Evolutionary conservation across 2,888 invertebrate genomes (phyloP), one percentile per base, ranked within the genome.

Genomic region (Lasius fuliginosus): DNA sequence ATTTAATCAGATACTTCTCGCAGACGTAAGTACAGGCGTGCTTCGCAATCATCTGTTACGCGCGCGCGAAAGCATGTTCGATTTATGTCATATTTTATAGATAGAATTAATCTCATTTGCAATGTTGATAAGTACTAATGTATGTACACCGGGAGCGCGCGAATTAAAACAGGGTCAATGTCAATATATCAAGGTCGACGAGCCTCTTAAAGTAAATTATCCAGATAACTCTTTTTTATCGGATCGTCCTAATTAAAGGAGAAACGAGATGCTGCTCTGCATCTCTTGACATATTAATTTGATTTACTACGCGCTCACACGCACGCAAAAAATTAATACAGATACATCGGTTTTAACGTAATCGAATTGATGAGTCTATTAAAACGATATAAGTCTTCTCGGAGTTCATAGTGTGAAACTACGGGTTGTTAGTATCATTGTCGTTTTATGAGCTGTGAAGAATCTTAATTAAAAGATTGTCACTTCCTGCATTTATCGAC

Each of bases 81-180:
- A 69, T 77, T 76, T 77, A 77, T 68, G 71, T 71, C 71, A 71
- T 56, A 56, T 56, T 56, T 71, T n/a, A n/a, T 40, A 56, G n/a
- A 56, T n/a, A 23, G 15, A n/a, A 4, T 18, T 40, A 36, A 27
- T n/a, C 5, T n/a, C 53, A 53, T n/a, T 53, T 53, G n/a, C n/a
- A 53, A n/a, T n/a, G n/a, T n/a, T 53, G n/a, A 53, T 53, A 53
- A n/a, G 46, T 6, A 49, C 46, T 49, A 49, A 18, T 53, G 53
- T 8, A 53, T 23, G 23, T 5, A 8, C n/a, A 53, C n/a, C n/a
- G n/a, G 53, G n/a, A 53, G n/a, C 53, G 15, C n/a, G 53, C 8
- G 33, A 27, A 60, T 42, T 42, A n/a, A 60, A 11, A 5, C n/a
- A 46, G 64, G 42, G 65, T 46, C 75, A 75, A 64, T 46, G 30